These are phyloP conservation scores for Hirtodrosophila trivittata DNA, from an alignment of 2,888 invertebrate species.

Conservation along the genomic window DNA sequence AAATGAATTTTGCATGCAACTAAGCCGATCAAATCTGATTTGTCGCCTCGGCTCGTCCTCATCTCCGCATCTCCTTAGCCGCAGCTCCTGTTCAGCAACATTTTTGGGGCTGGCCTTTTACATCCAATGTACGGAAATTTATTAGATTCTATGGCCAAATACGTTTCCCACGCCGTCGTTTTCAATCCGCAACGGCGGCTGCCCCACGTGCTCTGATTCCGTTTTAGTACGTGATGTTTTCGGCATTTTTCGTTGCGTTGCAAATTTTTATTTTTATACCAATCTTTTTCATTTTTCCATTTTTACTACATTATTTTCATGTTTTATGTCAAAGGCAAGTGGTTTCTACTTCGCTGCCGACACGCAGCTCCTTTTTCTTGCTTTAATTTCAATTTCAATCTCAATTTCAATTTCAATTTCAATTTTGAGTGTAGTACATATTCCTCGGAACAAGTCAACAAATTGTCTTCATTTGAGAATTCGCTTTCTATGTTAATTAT, in stretches of 20 bases:
- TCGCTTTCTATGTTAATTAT: slow-evolving; percentile 49
- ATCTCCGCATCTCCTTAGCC: neutral
- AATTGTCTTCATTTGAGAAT: slow-evolving; percentile 7
- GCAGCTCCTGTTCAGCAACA: neutral
- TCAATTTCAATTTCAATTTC: slow-evolving; percentile 6
- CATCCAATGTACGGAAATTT: slow-evolving; percentile 32
- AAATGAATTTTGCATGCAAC: slow-evolving; percentile 66
- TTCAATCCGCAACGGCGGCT: slow-evolving; percentile 6
- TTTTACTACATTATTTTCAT: slow-evolving; percentile 35
- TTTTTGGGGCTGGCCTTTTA: slow-evolving; percentile 5
- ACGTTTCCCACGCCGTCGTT: slow-evolving; percentile 17
- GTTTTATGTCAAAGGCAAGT: slow-evolving; percentile 23
- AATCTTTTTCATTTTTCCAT: slow-evolving; percentile 28
- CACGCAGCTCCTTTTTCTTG: neutral
- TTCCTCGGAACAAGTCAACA: neutral
- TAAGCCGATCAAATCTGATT: slow-evolving; percentile 72
- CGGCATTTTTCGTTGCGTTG: slow-evolving; percentile 25
- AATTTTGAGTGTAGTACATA: neutral
- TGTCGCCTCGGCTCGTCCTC: slow-evolving; percentile 25
- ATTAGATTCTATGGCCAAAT: slow-evolving; percentile 24
- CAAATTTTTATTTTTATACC: slow-evolving; percentile 30
- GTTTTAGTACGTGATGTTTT: slow-evolving; percentile 59
- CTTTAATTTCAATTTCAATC: slow-evolving; percentile 53
- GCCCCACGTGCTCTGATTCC: slow-evolving; percentile 42
- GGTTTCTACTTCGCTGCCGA: slow-evolving; percentile 23